Base-by-base conservation (phyloP, 2,797 vertebrate genomes). In the Acanthurus lineatus region DNA sequence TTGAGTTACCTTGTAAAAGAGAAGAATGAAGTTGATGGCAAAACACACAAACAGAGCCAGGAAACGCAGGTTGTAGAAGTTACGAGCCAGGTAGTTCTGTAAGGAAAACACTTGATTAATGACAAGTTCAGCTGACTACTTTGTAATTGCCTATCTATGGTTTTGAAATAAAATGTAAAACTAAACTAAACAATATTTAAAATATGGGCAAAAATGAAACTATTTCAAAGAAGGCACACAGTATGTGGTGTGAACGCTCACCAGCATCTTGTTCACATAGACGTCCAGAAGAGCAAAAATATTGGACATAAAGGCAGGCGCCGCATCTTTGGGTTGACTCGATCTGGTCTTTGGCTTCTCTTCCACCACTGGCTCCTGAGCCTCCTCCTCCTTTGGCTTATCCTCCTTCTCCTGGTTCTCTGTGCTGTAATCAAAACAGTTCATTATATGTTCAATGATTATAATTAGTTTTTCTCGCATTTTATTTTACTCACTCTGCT, bases 1-100 rank as follows among this genome's bases (percentile, higher is more conserved):
- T 40, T 8, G 10, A 44, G 11, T 84, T 95, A 99, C 98, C 98
- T 99, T 99, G 90, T 99, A 99, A 94, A 99, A 99, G n/a, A 99
- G 97, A 79, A 99, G 96, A 91, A 99, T 99, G 91, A 99, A 99
- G 94, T 99, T 99, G 95, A 99, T 99, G 82, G 98, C 97, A 63
- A 99, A 99, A 72, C 97, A 97, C 86, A 99, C 96, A 83, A 99
- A 99, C 76, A 99, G 94, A 88, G 98, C 98, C 90, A 99, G 96
- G 92, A 99, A 96, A 79, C 98, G 95, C 83, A 99, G 94, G 86
- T 97, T 99, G 95, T 99, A 99, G 96, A 99, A 99, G 95, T 99
- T 99, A 79, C 98, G 97, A 91, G 98, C 97, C 95, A 99, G 92
- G 82, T 95, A 98, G 88, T 99, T 97, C 98, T 99, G 95, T 16